These are phyloP conservation scores for Mimachlamys varia DNA, from an alignment of 2,888 invertebrate species.

Conservation along the genomic window DNA sequence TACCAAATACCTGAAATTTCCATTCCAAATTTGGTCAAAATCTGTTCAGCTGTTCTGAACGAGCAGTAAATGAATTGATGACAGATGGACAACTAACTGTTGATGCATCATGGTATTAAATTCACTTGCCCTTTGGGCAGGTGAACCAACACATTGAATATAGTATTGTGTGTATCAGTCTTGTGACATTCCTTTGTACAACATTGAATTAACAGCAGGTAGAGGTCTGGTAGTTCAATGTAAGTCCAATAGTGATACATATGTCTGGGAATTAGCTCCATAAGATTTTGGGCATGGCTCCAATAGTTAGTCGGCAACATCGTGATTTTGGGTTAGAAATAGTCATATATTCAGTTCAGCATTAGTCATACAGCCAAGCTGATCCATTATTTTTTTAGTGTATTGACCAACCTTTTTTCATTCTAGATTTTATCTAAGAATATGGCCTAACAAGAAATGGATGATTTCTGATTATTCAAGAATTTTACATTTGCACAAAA, in stretches of 20 bases:
- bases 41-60: no score
- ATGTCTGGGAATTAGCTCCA: not conserved
- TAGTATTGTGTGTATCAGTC: not conserved
- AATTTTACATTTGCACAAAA: no score
- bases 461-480: not conserved
- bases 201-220: not conserved
- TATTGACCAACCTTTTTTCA: not conserved
- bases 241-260: not conserved
- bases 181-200: not conserved
- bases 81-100: not conserved
- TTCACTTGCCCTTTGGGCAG: not conserved
- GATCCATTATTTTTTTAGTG: not conserved
- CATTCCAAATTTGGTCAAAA: no score
- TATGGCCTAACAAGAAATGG: not conserved
- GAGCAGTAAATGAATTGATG: not conserved
- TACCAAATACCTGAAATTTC: no score
- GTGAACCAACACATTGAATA: not conserved
- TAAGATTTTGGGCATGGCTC: not conserved
- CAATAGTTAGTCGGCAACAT: slow-evolving; percentile 17
- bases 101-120: not conserved
- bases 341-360: not conserved
- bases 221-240: not conserved
- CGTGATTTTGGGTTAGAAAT: not conserved
- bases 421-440: not conserved
- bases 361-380: not conserved